Conservation (phyloP, 2,888 invertebrate species). For the Tachina grossa region DNA sequence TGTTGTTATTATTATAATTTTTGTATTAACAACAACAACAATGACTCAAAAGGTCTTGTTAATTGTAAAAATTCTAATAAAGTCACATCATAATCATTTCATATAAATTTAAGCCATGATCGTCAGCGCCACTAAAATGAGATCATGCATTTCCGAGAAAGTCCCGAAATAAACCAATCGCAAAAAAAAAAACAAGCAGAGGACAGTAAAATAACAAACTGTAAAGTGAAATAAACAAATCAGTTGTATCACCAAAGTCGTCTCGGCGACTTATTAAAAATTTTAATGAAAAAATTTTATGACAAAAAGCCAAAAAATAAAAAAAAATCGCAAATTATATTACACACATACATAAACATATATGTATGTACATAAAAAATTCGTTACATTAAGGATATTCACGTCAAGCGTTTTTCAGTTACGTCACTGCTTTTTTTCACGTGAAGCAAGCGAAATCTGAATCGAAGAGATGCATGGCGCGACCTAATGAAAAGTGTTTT, state of each 20-base stretch:
- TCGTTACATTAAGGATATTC: neutral
- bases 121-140: slow-evolving; percentile 37
- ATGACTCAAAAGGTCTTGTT: slow-evolving; percentile 29
- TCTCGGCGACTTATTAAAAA: slow-evolving; percentile 21
- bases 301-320: neutral
- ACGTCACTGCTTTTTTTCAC: neutral
- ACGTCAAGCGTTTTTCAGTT: neutral
- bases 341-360: neutral
- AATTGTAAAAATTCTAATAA: slow-evolving; percentile 49
- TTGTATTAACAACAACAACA: slow-evolving; percentile 29
- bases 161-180: slow-evolving; percentile 40
- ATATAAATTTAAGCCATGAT: slow-evolving; percentile 51
- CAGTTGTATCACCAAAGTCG: slow-evolving; percentile 34
- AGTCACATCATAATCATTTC: slow-evolving; percentile 36
- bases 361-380: neutral
- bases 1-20: slow-evolving; percentile 12
- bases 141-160: slow-evolving; percentile 72
- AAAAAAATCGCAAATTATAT: slow-evolving; percentile 18
- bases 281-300: slow-evolving; percentile 23
- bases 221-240: slow-evolving; percentile 28
- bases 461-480: no score
- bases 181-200: neutral
- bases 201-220: neutral
- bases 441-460: neutral
- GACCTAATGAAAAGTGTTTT: no score